phyloP scores from a whole-genome alignment of 2,113 vertebrate species.

The Leptobrachium ailaonicum region DNA sequence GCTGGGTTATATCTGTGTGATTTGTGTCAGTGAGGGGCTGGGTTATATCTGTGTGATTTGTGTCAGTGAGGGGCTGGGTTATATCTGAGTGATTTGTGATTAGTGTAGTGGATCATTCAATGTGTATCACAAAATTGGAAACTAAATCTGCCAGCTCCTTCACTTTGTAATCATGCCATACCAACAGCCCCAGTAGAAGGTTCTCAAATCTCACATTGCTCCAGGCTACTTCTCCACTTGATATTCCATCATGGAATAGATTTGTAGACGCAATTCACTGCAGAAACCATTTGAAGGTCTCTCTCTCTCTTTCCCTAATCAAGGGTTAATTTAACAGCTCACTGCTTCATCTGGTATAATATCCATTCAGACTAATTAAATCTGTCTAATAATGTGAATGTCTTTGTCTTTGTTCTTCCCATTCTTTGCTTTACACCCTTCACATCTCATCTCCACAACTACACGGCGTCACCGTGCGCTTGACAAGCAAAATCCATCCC shows the following conservation, averaged over 20 bases:
- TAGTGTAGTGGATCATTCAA: too few species aligned
- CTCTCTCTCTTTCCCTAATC: constrained; percentile 83
- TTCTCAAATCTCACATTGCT: background rate
- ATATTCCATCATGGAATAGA: background rate
- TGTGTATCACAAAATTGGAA: too few species aligned
- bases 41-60: too few species aligned
- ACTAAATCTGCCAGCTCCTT: background rate
- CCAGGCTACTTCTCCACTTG: background rate
- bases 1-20: too few species aligned
- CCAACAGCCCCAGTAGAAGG: background rate
- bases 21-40: too few species aligned
- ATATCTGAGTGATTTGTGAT: too few species aligned
- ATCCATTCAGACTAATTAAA: constrained; percentile 99
- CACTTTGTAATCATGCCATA: background rate
- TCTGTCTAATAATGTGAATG: constrained; percentile 97
- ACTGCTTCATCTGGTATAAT: constrained; percentile 94
- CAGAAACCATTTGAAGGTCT: constrained; percentile 68
- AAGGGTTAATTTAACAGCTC: constrained; percentile 99
- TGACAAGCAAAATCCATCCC: constrained; percentile 97
- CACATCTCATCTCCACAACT: constrained; percentile 93
- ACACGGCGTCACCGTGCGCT: constrained; percentile 83
- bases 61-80: too few species aligned
- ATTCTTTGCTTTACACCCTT: constrained; percentile 96
- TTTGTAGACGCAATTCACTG: constrained; percentile 32
- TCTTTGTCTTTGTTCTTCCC: constrained; percentile 91